These are phyloP conservation scores for Taxidea taxus DNA, from an alignment of 2,113 vertebrate species.

Conservation along the genomic window DNA sequence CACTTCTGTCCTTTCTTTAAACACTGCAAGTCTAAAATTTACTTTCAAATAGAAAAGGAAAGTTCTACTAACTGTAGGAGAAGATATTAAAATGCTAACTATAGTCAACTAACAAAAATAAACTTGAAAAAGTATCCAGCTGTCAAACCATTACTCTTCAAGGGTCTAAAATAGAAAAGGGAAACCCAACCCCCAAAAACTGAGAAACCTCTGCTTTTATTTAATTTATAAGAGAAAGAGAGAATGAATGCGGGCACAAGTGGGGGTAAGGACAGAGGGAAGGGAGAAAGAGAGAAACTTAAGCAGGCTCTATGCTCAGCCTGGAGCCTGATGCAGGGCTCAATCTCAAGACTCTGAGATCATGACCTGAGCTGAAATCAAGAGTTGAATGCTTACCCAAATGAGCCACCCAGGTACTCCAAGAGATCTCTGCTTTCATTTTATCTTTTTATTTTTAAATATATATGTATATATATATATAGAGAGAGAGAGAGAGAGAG, in stretches of 20 bases:
- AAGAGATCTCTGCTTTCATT: background rate
- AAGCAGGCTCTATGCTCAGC: background rate
- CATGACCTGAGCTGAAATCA: background rate
- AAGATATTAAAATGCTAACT: background rate
- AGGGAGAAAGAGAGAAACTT: background rate
- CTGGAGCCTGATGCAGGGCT: background rate
- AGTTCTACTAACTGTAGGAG: background rate
- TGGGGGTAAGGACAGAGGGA: background rate
- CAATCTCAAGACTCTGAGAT: background rate
- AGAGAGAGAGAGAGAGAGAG: no score
- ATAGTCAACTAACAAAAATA: background rate
- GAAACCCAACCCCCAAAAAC: background rate
- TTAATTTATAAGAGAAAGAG: background rate
- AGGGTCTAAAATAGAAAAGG: background rate
- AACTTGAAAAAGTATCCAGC: background rate
- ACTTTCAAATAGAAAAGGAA: background rate
- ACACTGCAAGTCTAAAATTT: background rate
- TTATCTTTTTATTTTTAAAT: background rate
- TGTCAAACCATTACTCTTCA: background rate
- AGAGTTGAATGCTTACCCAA: background rate
- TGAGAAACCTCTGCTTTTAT: background rate
- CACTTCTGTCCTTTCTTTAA: background rate
- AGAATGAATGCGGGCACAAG: background rate
- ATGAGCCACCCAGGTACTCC: background rate
- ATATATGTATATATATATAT: no score